Percentiles rank a stretch among this genome's conserved stretches.
Evolutionary conservation across 2,888 invertebrate species (phyloP).

Genomic region (Deilephila elpenor): DNA sequence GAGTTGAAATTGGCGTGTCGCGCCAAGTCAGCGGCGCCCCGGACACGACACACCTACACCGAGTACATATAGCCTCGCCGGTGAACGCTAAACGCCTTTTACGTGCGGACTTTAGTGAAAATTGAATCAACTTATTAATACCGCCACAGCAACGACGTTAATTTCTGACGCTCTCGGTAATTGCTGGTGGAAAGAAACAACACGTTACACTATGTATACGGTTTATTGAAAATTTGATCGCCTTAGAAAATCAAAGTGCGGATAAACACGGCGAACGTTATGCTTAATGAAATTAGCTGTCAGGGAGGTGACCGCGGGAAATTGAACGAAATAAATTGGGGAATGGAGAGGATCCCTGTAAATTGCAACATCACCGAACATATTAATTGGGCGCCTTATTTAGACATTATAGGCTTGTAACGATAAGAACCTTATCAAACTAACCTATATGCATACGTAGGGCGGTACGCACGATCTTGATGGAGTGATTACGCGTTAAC

Average conservation of each 20-base stretch:
- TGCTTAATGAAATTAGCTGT: slow-evolving; percentile 58
- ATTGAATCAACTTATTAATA: slow-evolving; percentile 13
- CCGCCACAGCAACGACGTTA: neutral
- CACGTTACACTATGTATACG: neutral
- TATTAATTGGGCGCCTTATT: slow-evolving; percentile 57
- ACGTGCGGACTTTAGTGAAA: neutral
- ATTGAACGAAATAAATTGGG: slow-evolving; percentile 62
- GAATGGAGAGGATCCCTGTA: slow-evolving; percentile 46
- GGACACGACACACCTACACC: neutral
- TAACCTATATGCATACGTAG: neutral
- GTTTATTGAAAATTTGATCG: slow-evolving; percentile 2
- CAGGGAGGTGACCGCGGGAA: slow-evolving; percentile 55
- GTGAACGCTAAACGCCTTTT: neutral
- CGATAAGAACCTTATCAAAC: slow-evolving; percentile 2
- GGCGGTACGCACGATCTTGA: neutral
- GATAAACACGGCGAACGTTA: slow-evolving; percentile 37
- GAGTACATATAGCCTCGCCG: neutral
- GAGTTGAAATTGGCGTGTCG: slow-evolving; percentile 1
- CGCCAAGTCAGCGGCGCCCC: neutral
- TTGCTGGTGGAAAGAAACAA: neutral
- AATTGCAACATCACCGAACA: slow-evolving; percentile 60
- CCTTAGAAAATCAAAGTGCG: neutral
- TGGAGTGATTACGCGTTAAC: slow-evolving; percentile 4
- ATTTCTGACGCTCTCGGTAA: slow-evolving; percentile 10
- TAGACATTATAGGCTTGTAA: slow-evolving; percentile 42